Evolutionary conservation across 2,113 vertebrate species (phyloP).

Genomic region (Parotia lawesii): DNA sequence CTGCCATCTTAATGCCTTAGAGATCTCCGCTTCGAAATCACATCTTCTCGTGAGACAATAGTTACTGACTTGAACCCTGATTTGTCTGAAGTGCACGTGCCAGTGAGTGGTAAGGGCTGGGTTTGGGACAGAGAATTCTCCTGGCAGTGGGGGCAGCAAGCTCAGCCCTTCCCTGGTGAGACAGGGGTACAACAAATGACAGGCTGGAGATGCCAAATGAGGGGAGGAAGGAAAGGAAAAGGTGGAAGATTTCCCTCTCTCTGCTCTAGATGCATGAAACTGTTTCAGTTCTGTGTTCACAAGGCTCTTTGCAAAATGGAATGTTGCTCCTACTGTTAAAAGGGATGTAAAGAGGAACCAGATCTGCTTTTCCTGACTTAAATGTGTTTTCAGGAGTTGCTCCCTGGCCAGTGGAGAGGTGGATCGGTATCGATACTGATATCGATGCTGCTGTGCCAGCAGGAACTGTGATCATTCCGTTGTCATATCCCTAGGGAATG

Average conservation of each 20-base stretch:
- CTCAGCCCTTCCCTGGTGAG: neutral
- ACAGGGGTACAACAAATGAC: neutral
- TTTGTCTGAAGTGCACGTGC: neutral
- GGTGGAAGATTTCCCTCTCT: neutral
- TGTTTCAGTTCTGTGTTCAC: neutral
- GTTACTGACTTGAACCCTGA: neutral
- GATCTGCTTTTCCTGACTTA: neutral
- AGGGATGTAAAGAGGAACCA: neutral
- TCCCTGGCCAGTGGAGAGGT: neutral
- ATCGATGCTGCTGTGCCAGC: neutral
- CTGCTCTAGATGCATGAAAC: neutral
- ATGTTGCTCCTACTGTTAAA: neutral
- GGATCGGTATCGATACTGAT: rapidly evolving
- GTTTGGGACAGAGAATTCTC: neutral
- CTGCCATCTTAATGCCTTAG: neutral
- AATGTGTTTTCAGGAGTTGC: neutral
- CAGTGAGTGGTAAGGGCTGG: neutral
- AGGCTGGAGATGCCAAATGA: neutral
- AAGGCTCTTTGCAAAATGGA: neutral
- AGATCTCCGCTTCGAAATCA: neutral
- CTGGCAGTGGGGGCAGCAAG: neutral
- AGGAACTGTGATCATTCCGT: rapidly evolving
- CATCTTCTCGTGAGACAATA: neutral
- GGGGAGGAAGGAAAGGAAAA: neutral
- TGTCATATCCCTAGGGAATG: neutral